A percentile compares a stretch with the other conserved stretches of the same genome.
These are phyloP conservation scores for Rotaria sp. DNA, from an alignment of 2,888 invertebrate species.

Conservation along the genomic window DNA sequence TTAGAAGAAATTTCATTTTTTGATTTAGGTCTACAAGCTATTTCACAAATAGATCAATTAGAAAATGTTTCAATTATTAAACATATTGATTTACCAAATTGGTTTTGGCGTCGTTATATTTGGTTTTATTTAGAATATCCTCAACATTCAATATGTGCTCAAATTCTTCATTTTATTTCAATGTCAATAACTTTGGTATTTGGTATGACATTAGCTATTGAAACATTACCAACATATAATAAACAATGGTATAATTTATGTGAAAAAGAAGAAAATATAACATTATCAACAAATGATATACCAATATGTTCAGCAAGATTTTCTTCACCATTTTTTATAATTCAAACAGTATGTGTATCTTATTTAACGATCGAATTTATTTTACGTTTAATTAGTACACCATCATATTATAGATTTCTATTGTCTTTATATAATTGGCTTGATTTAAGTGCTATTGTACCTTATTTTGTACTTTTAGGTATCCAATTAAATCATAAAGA, in stretches of 20 bases:
- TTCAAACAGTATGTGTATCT: constrained; percentile 49
- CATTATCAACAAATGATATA: not conserved
- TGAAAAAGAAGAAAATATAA: not conserved
- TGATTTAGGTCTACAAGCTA: constrained; percentile 53
- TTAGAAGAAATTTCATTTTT: constrained; percentile 56
- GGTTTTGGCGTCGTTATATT: constrained; percentile 46
- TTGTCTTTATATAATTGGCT: constrained; percentile 50
- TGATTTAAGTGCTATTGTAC: constrained; percentile 51
- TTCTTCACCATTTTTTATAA: constrained; percentile 47
- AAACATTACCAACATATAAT: constrained; percentile 55
- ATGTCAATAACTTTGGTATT: not conserved
- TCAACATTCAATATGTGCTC: constrained; percentile 52
- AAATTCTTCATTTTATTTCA: not conserved
- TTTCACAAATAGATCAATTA: constrained; percentile 53
- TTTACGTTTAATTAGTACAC: constrained; percentile 47
- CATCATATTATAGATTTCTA: constrained; percentile 47
- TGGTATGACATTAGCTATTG: constrained; percentile 54
- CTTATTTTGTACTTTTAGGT: constrained; percentile 49
- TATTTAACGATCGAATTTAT: constrained; percentile 52
- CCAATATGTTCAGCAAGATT: not conserved
- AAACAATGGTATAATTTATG: not conserved
- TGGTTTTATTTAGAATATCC: constrained; percentile 57
- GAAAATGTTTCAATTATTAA: constrained; percentile 54
- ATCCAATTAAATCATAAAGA: constrained; percentile 41
- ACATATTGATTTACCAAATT: constrained; percentile 48